Base-by-base conservation (phyloP, 1,140 invertebrate genomes). In the Diprion similis region DNA sequence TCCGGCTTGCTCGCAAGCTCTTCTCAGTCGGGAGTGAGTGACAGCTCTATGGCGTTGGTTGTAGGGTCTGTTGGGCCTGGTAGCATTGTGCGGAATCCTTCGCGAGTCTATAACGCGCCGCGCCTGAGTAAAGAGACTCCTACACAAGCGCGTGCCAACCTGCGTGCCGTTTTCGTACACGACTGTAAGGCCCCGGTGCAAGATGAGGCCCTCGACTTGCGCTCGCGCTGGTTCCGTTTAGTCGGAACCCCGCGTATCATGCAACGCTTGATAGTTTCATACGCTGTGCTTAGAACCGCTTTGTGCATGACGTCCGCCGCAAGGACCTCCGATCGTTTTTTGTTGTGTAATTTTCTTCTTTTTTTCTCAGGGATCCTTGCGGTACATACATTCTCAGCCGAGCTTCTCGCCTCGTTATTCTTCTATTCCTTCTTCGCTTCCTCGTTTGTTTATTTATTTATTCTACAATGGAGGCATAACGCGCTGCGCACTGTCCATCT, bases 11-110 rank as follows among this genome's bases (percentile, higher is more conserved):
- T 59, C 51, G 11, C 51, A 71, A 70, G 77, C 77, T 74, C 75
- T 79, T 78, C 74, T 72, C 69, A 77, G 73, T 71, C 51, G 11
- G 51, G 73, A 76, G 78, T 87, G 86, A 87, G 77, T 84, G 86
- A 86, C 86, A 83, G 84, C 83, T 86, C 86, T 86, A 86, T 87
- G 84, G 83, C 80, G 79, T 81, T 80, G 76, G 76, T 80, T 59
- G 51, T 17, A 59, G 24, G 24, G 2, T 59, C n/a, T 59, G 51
- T 59, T 80, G 81, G 82, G 80, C 24, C 83, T 84, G 81, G 84
- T 86, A 84, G 84, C 83, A 85, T 86, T 86, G 84, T 86, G 72
- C 71, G 74, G 75, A 78, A 75, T 79, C 79, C 51, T 9, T 17
- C n/a, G 11, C 51, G 51, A 59, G 51, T 59, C 51, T 59, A 59